These are phyloP conservation scores for Fratercula arctica DNA, from an alignment of 2,797 vertebrate genomes.

Conservation along the genomic window DNA sequence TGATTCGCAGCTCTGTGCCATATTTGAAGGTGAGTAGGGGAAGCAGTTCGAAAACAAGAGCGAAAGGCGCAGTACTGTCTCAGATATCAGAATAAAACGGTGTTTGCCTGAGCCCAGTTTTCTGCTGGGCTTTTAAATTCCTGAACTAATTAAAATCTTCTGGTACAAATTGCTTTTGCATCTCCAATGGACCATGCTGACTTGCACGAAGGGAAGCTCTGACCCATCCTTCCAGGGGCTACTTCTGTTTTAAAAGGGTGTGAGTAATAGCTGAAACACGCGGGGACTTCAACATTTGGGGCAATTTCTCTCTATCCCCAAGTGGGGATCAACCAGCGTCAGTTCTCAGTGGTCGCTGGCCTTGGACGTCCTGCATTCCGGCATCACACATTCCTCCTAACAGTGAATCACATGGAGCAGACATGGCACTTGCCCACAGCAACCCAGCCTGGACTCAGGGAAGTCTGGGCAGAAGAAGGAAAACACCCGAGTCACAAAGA, in stretches of 20 bases:
- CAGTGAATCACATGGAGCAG: neutral
- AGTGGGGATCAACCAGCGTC: neutral
- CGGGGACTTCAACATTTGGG: neutral
- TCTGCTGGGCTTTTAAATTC: neutral
- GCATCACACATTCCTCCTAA: neutral
- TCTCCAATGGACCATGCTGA: rapidly evolving
- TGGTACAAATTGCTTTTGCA: neutral
- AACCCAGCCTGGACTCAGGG: neutral
- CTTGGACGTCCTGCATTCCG: neutral
- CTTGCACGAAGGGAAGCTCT: neutral
- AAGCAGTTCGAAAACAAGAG: neutral
- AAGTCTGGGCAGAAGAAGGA: neutral
- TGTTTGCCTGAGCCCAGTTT: neutral
- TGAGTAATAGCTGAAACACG: neutral
- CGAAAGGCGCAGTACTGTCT: neutral
- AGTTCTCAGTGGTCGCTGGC: neutral
- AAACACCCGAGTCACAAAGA: neutral
- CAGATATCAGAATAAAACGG: neutral
- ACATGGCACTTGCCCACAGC: neutral
- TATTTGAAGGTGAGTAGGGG: neutral
- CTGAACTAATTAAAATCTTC: neutral
- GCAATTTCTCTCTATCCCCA: neutral
- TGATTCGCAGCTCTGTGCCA: neutral
- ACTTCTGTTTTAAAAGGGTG: neutral
- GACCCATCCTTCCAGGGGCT: neutral